phyloP scores from a whole-genome alignment of 1,140 invertebrate genomes.

The Triops cancriformis region DNA sequence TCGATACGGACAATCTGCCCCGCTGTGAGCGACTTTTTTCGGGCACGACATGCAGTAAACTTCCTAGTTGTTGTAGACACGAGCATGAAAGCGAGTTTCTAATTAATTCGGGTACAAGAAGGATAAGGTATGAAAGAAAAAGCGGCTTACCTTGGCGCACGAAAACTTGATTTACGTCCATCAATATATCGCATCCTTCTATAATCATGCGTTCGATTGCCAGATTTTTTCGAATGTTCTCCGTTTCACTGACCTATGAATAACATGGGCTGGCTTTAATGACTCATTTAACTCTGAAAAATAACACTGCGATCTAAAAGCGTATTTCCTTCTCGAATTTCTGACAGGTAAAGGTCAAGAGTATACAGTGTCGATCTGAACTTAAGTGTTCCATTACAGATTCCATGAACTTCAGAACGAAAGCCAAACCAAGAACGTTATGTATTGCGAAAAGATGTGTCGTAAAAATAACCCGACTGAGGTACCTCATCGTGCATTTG shows the following conservation, averaged over 20 bases:
- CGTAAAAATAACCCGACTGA: not conserved
- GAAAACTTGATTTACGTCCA: constrained; percentile 90
- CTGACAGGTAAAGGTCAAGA: no score
- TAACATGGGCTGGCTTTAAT: not conserved
- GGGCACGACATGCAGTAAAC: constrained; percentile 56
- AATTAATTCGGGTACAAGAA: not conserved
- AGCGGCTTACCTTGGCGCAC: constrained; percentile 71
- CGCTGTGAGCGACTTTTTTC: constrained; percentile 53
- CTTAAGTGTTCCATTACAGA: no score
- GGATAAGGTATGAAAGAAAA: constrained; percentile 11
- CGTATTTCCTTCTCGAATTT: no score
- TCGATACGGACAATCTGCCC: constrained; percentile 39
- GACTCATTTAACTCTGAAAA: not conserved
- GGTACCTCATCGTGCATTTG: constrained; percentile 74
- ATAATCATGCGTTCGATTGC: constrained; percentile 91
- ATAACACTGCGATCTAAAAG: no score
- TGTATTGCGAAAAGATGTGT: no score
- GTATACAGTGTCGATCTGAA: no score
- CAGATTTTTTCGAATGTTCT: constrained; percentile 85
- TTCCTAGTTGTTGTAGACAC: constrained; percentile 45
- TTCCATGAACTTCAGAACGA: no score
- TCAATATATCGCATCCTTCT: constrained; percentile 85
- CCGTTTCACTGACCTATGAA: constrained; percentile 78
- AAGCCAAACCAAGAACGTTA: no score
- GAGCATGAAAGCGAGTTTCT: constrained; percentile 25